These are phyloP conservation scores for Eristalis arbustorum DNA, from an alignment of 2,888 invertebrate genomes.

Conservation along the genomic window DNA sequence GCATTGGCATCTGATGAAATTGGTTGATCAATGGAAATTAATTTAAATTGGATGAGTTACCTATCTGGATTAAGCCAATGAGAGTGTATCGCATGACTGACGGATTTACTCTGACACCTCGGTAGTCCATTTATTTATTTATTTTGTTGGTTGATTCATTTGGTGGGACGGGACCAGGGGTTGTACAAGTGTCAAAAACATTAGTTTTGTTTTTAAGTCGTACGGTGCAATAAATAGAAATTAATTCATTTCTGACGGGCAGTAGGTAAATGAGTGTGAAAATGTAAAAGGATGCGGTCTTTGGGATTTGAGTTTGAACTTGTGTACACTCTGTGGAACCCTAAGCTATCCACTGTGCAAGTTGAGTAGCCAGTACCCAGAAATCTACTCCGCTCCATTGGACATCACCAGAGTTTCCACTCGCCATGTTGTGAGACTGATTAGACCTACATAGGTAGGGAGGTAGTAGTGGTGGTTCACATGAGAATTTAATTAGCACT, in stretches of 20 bases:
- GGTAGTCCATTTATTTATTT: background rate
- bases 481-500: too few species aligned
- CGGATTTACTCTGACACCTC: background rate
- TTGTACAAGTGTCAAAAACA: background rate
- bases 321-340: too few species aligned
- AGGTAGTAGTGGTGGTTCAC: too few species aligned
- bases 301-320: too few species aligned
- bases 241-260: background rate
- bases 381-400: too few species aligned
- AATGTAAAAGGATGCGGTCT: background rate
- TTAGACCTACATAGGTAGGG: too few species aligned
- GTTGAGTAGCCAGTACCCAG: too few species aligned
- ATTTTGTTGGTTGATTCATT: background rate
- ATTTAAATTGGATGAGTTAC: slow-evolving; percentile 19
- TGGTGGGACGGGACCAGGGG: background rate
- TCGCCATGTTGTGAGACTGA: too few species aligned
- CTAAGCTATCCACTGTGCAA: too few species aligned
- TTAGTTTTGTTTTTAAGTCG: background rate
- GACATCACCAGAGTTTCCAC: too few species aligned
- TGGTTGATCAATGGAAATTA: slow-evolving; percentile 3
- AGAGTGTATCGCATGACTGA: background rate
- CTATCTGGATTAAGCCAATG: background rate
- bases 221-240: background rate
- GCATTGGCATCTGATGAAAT: slow-evolving; percentile 2
- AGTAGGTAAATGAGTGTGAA: background rate